Conservation (phyloP, 2,113 vertebrate species). For the Amblyornis subalaris region DNA sequence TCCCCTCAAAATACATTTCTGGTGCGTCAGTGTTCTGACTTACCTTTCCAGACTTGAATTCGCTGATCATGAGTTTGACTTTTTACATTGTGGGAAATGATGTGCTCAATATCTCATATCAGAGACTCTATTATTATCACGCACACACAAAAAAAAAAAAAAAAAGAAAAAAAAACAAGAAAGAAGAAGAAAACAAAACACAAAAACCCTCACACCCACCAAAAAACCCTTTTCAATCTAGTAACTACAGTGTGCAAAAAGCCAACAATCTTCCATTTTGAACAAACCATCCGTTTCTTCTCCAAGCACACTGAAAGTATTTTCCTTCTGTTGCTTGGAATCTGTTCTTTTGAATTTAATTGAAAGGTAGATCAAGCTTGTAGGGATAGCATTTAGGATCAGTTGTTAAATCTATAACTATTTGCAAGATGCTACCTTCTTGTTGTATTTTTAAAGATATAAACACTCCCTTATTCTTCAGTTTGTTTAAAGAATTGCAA, state of each 20-base stretch:
- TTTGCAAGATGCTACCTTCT: not conserved
- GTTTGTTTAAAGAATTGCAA: not conserved
- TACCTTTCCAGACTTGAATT: not conserved
- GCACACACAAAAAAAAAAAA: fast-evolving
- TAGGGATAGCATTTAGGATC: not conserved
- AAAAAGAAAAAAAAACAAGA: no score
- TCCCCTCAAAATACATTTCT: not conserved
- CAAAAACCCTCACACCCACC: not conserved
- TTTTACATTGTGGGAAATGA: not conserved
- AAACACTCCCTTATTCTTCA: not conserved
- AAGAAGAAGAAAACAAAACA: not conserved
- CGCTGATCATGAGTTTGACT: not conserved
- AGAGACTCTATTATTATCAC: not conserved
- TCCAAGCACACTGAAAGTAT: not conserved
- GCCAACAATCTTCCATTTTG: not conserved
- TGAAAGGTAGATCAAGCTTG: not conserved
- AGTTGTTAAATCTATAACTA: not conserved
- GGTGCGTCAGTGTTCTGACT: not conserved
- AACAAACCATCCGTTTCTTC: not conserved
- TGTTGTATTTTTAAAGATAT: not conserved
- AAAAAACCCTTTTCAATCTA: fast-evolving
- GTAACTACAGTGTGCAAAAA: not conserved
- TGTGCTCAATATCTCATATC: not conserved
- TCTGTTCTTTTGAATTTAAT: not conserved
- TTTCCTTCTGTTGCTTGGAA: not conserved